Base-by-base conservation (phyloP, 92 coral and sea anemone species). In the Epizoanthus rinbou region DNA sequence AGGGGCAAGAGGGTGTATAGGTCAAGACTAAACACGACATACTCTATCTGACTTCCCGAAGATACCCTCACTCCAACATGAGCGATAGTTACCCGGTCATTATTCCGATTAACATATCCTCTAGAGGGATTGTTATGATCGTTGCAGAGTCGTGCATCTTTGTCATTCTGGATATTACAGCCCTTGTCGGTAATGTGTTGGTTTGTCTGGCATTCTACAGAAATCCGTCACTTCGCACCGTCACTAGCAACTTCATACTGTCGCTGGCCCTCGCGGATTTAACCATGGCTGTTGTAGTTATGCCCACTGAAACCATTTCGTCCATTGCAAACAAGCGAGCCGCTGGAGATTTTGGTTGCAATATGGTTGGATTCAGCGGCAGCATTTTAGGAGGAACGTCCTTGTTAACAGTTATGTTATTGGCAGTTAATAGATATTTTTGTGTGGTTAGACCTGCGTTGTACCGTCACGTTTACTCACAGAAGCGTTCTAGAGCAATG, bases 251-350 rank as follows among this genome's bases (percentile, higher is more conserved):
- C 45, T 66, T 66, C 47, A 41, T 66, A n/a, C 18, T 66, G 22
- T 66, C 72, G 41, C n/a, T 66, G 72, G 72, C 72, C 47, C 72
- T 66, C 8, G 8, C 72, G 10, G 72, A 66, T 66, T 66, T 66
- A 31, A 2, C 47, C 33, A 66, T 66, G 72, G 72, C 72, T 66
- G 47, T 25, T 16, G 15, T 66, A 4, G 47, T 66, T 14, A 66
- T 66, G 72, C 72, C 72, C 6, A 37, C 28, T 1, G 39, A 25
- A 28, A 41, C 72, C 3, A 41, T 41, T 4, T 66, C 72, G 9
- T 66, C 72, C 5, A 33, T 66, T 66, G 72, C 72, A 33, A 66
- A 66, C 39, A 66, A n/a, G 47, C 28, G 72, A 19, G n/a, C 15
- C 18, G 47, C 72, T 11, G 72, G 72, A 33, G 19, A 31, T 9